Evolutionary conservation across 2,113 vertebrate species (phyloP), one percentile per base, ranked within the genome.

Genomic region (Pomatostomus ruficeps): DNA sequence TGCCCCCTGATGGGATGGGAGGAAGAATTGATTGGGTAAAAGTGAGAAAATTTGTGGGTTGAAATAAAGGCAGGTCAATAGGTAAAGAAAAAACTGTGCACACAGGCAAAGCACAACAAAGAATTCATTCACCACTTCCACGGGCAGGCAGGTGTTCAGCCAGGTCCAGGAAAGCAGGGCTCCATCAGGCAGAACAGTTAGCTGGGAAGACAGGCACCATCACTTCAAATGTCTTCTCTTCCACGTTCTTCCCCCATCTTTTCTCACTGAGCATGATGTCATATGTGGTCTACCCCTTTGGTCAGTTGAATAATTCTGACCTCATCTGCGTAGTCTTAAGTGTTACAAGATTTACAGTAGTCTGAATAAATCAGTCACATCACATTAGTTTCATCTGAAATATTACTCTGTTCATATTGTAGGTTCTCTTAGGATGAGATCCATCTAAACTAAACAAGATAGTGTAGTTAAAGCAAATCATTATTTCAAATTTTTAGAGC

Each of bases 181-280:
- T 35, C 3, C 6, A 2, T 28, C 54, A 40, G 2, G 3, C 0
- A 1, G 14, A 58, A 24, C 8, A 23, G 6, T 24, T 45, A 16
- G 12, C 33, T 43, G 5, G 36, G 17, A 48, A 46, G 40, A 48
- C 12, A 71, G 43, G 10, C 1, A 4, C 5, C 8, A 8, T 35
- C 9, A 15, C 10, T 12, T 43, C 2, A 1, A 33, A 33, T 3
- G 3, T 31, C 2, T 6, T 20, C 4, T 49, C 5, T 73, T 85
- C 40, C 14, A 61, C 17, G 10, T 35, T 9, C 24, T 57, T 71
- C 12, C 6, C 33, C 7, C n/a, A 33, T n/a, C 9, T 79, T 82
- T 59, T 35, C 9, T 26, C 42, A 14, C 6, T 59, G 12, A 85
- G 6, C 11, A 19, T 4, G 10, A 22, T 4, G 1, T 25, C 29